Percentiles rank a stretch among this genome's conserved stretches.
phyloP scores from a whole-genome alignment of 1,140 invertebrate genomes.

The Drepana arcuata region DNA sequence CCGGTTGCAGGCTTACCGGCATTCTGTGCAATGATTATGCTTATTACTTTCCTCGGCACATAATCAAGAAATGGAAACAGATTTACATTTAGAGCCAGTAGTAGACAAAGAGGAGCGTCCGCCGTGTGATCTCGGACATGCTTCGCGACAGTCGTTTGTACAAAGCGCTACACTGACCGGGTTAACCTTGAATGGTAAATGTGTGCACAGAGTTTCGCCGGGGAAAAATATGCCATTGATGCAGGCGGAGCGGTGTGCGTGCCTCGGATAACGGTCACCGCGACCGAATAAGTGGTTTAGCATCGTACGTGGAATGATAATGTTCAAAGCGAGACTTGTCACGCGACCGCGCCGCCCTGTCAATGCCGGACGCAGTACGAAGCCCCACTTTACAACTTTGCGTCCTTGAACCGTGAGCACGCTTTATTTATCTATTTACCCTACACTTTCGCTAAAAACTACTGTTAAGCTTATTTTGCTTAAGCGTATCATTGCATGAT shows the following conservation, averaged over 20 bases:
- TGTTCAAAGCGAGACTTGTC: conserved; percentile 48
- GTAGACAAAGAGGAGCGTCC: too few species aligned
- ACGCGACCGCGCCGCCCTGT: conserved; percentile 44
- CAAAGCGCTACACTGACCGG: conserved; percentile 62
- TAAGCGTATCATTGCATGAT: too few species aligned
- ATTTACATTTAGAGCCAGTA: too few species aligned
- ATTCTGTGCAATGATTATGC: too few species aligned
- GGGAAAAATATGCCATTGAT: conserved; percentile 69
- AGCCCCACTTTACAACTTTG: conserved; percentile 49
- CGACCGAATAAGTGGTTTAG: conserved; percentile 65
- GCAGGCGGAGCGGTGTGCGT: conserved; percentile 56
- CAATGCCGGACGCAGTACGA: conserved; percentile 31
- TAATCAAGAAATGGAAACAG: too few species aligned
- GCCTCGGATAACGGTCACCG: conserved; percentile 58
- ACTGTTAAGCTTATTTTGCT: too few species aligned
- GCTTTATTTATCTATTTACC: not conserved
- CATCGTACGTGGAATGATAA: conserved; percentile 63
- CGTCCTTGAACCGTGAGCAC: conserved; percentile 35
- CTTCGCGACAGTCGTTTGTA: conserved; percentile 47
- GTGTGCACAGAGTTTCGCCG: conserved; percentile 57
- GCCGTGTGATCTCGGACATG: conserved; percentile 17
- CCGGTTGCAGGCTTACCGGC: too few species aligned
- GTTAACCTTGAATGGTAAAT: conserved; percentile 68
- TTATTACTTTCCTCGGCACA: too few species aligned
- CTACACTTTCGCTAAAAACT: not conserved